Evolutionary conservation across 2,888 invertebrate species (phyloP).

Genomic region (Iphiclides podalirius): DNA sequence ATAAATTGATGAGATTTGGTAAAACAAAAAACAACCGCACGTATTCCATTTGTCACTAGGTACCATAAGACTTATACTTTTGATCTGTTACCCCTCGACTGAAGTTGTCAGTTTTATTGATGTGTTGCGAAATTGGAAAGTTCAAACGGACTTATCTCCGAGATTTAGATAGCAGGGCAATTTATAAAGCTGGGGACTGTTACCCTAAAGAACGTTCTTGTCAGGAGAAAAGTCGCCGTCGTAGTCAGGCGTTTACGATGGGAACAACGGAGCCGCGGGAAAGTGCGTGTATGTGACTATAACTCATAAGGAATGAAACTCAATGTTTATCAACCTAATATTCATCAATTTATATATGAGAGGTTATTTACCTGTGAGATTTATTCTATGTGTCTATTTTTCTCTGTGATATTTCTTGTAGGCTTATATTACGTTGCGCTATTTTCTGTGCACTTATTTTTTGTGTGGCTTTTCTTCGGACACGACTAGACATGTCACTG

Average conservation of each 20-base stretch:
- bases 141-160: slow-evolving; percentile 75
- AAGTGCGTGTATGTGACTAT: no score
- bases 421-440: no score
- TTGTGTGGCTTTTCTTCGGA: no score
- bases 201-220: slow-evolving; percentile 67
- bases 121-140: slow-evolving; percentile 79
- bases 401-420: no score
- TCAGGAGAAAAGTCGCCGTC: slow-evolving; percentile 39
- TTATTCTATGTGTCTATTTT: no score
- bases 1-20: slow-evolving; percentile 12
- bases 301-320: no score
- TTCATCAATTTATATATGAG: no score
- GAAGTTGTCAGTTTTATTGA: slow-evolving; percentile 75
- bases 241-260: slow-evolving; percentile 24
- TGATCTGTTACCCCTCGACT: slow-evolving; percentile 67
- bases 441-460: no score
- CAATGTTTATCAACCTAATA: no score
- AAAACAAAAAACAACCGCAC: slow-evolving; percentile 32
- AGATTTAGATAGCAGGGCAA: slow-evolving; percentile 78
- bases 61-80: slow-evolving; percentile 56
- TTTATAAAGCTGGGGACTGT: slow-evolving; percentile 72
- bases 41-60: slow-evolving; percentile 37
- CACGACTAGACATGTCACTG: no score
- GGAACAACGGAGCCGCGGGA: no score
- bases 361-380: no score